Conservation (phyloP, 2,113 vertebrate species). For the Tylochromis polylepis region DNA sequence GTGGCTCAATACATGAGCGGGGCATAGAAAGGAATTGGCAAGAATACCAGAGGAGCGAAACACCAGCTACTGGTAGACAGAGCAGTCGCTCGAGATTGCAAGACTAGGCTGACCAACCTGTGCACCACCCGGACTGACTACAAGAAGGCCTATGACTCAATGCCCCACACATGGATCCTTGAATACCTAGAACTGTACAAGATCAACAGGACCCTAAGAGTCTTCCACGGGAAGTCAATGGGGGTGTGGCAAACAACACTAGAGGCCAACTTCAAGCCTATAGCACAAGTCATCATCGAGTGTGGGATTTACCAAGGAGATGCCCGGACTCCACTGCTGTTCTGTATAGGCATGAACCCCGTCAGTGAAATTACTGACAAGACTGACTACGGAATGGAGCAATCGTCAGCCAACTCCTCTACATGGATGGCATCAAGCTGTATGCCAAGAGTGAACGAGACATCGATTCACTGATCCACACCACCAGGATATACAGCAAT, state of each 20-base stretch:
- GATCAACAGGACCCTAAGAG: not conserved
- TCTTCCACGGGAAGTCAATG: no score
- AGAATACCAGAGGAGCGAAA: not conserved
- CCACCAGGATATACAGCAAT: no score
- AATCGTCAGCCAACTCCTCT: not conserved
- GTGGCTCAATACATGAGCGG: not conserved
- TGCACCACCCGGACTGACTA: not conserved
- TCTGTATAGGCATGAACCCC: no score
- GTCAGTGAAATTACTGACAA: no score
- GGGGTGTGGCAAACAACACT: no score
- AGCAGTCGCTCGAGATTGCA: not conserved
- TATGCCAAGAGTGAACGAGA: not conserved
- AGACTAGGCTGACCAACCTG: not conserved
- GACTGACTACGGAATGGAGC: rapidly evolving
- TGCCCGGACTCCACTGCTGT: no score
- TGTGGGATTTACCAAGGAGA: no score
- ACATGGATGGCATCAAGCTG: not conserved
- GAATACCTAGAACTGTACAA: not conserved
- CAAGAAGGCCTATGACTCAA: not conserved
- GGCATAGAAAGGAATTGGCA: not conserved
- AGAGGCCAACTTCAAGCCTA: no score
- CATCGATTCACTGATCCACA: no score
- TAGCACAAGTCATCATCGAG: no score
- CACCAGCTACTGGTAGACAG: not conserved
- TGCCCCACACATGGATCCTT: not conserved